A percentile compares a stretch with the other conserved stretches of the same genome.
Conservation (phyloP, 2,888 invertebrate genomes). For the Cheilosia vernalis region DNA sequence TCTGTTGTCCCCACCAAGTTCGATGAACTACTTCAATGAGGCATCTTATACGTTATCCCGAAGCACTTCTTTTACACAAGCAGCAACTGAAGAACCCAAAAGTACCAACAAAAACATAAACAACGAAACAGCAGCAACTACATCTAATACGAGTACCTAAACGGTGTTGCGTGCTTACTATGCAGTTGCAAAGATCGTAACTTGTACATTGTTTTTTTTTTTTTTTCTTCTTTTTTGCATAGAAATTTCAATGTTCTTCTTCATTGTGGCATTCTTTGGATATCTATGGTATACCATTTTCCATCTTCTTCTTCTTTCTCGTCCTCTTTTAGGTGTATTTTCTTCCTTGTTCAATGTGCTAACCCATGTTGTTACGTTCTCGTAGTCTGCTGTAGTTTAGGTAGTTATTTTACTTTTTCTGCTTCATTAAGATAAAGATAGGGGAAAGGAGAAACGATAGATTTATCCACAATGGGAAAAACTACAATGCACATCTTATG, state of each 20-base stretch:
- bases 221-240: constrained; percentile 25
- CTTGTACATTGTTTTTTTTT: constrained; percentile 43
- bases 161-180: constrained; percentile 37
- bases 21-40: constrained; percentile 70
- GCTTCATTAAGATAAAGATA: constrained; percentile 48
- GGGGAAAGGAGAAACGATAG: constrained; percentile 12
- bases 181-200: constrained; percentile 56
- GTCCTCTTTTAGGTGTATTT: constrained; percentile 23
- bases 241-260: constrained; percentile 28
- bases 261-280: constrained; percentile 38
- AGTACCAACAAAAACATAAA: constrained; percentile 32
- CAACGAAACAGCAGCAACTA: constrained; percentile 18
- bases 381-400: constrained; percentile 25
- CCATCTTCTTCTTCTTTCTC: constrained; percentile 21
- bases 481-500: constrained; percentile 79
- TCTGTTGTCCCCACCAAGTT: constrained; percentile 55
- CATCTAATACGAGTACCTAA: constrained; percentile 35
- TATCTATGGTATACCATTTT: constrained; percentile 62
- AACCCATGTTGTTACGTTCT: constrained; percentile 63
- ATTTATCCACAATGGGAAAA: constrained; percentile 80
- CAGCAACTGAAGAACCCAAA: neutral
- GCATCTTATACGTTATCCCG: constrained; percentile 68
- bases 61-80: constrained; percentile 58
- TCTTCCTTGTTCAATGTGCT: constrained; percentile 52
- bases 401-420: constrained; percentile 79